A percentile compares a stretch with the other conserved stretches of the same genome.
phyloP scores from a whole-genome alignment of 2,888 invertebrate genomes.

The Anagyrus pseudococci region DNA sequence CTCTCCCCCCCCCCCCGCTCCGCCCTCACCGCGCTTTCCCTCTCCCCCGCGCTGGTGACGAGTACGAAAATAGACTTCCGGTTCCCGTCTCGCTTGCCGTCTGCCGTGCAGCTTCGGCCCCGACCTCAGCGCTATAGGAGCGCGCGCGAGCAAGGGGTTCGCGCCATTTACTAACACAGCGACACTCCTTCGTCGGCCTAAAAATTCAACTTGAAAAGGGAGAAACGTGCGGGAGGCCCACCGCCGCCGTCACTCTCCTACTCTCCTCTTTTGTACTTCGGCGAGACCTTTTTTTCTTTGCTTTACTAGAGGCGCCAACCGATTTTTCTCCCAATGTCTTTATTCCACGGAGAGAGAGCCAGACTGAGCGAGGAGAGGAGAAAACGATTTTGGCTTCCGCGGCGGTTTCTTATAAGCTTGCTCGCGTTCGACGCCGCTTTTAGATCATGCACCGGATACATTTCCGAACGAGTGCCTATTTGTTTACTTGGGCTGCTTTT shows the following conservation, averaged over 20 bases:
- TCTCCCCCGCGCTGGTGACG: constrained; percentile 43
- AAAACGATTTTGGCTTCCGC: constrained; percentile 12
- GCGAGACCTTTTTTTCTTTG: constrained; percentile 1
- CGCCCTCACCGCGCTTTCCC: background rate
- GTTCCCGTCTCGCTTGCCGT: constrained; percentile 60
- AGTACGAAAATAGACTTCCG: constrained; percentile 62
- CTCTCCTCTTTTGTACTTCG: background rate
- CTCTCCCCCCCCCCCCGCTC: background rate
- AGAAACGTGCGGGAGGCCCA: too few relatives aligned
- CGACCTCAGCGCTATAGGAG: constrained; percentile 41
- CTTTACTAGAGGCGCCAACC: background rate
- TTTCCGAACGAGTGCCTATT: constrained; percentile 1
- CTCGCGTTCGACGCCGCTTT: background rate
- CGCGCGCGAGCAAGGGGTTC: constrained; percentile 20
- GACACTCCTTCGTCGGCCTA: constrained; percentile 35
- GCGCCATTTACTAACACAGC: constrained; percentile 50
- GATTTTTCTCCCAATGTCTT: too few relatives aligned
- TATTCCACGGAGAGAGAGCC: too few relatives aligned
- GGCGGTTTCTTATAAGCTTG: background rate
- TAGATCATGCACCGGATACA: constrained; percentile 1
- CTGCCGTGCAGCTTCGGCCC: constrained; percentile 57
- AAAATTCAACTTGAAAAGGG: constrained; percentile 43
- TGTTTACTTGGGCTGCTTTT: background rate
- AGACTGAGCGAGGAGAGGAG: background rate
- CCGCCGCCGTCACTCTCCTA: background rate